These are phyloP conservation scores for Arbacia lixula DNA, from an alignment of 53 echinoderm and acorn worm genomes.

Conservation along the genomic window DNA sequence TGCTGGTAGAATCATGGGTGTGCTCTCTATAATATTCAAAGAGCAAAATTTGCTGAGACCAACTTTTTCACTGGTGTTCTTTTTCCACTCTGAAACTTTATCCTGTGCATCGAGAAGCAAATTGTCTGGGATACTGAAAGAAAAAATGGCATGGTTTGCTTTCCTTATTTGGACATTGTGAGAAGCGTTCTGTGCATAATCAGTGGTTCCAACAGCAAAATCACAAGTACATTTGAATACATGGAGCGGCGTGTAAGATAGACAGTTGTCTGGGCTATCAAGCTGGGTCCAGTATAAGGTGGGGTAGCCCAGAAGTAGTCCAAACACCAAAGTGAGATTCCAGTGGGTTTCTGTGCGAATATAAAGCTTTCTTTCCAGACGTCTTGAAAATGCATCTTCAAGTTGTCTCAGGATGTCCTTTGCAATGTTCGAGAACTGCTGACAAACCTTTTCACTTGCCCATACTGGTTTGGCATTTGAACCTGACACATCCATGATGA, in stretches of 20 bases:
- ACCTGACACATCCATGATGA: constrained; percentile 67
- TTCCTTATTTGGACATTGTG: too few species aligned
- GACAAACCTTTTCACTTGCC: background rate
- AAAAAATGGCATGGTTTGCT: constrained; percentile 54
- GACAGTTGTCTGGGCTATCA: constrained; percentile 53
- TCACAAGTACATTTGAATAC: constrained; percentile 58
- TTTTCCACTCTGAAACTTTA: constrained; percentile 13
- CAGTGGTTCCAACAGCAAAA: background rate
- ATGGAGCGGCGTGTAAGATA: constrained; percentile 64
- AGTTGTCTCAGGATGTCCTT: constrained; percentile 11
- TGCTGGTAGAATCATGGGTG: constrained; percentile 57
- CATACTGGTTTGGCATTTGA: constrained; percentile 37
- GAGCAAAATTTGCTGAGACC: background rate
- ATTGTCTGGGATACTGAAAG: constrained; percentile 71
- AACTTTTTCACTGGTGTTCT: background rate
- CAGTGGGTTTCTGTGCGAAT: constrained; percentile 33
- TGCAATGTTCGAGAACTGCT: background rate
- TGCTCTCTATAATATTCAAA: constrained; percentile 1
- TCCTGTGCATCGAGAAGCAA: constrained; percentile 7
- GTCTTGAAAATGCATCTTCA: constrained; percentile 23
- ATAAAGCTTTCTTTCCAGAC: background rate
- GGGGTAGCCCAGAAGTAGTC: constrained; percentile 79
- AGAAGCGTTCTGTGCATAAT: too few species aligned
- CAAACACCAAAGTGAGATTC: constrained; percentile 74
- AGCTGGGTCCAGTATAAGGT: constrained; percentile 74